Evolutionary conservation across 2,888 invertebrate species (phyloP).

Genomic region (Ennomos erosarius): DNA sequence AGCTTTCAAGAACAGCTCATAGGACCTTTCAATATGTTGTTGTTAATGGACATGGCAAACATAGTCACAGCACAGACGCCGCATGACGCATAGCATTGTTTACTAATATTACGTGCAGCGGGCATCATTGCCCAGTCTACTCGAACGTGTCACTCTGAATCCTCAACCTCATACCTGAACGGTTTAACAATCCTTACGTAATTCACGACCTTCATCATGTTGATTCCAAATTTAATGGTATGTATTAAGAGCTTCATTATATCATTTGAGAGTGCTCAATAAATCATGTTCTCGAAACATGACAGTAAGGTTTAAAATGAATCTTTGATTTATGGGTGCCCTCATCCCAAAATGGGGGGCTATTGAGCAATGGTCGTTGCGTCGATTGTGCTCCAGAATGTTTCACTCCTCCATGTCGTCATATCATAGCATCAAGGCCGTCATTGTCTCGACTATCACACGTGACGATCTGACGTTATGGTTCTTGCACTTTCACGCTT

Average conservation of each 20-base stretch:
- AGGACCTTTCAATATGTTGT: slow-evolving; percentile 22
- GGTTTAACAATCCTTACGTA: slow-evolving; percentile 38
- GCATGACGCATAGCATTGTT: slow-evolving; percentile 42
- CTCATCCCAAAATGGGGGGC: slow-evolving; percentile 44
- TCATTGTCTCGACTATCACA: slow-evolving; percentile 67
- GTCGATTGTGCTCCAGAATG: slow-evolving; percentile 50
- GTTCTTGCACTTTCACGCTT: slow-evolving; percentile 48
- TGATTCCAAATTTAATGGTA: slow-evolving; percentile 30
- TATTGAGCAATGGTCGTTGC: slow-evolving; percentile 59
- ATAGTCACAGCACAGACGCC: slow-evolving; percentile 24
- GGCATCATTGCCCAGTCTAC: slow-evolving; percentile 23
- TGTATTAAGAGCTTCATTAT: slow-evolving; percentile 37
- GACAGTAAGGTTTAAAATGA: slow-evolving; percentile 56
- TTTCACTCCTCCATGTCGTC: slow-evolving; percentile 56
- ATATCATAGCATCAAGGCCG: slow-evolving; percentile 62
- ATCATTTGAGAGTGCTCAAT: slow-evolving; percentile 43
- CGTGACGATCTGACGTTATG: slow-evolving; percentile 52
- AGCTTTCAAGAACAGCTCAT: slow-evolving; percentile 18
- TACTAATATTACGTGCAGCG: slow-evolving; percentile 37
- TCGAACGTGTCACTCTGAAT: slow-evolving; percentile 29
- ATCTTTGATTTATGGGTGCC: slow-evolving; percentile 62
- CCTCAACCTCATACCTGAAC: slow-evolving; percentile 8
- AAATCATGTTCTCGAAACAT: slow-evolving; percentile 51
- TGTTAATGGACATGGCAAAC: slow-evolving; percentile 37
- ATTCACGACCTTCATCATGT: slow-evolving; percentile 41